phyloP scores from a whole-genome alignment of 2,888 invertebrate species.

The Pandemis corylana region DNA sequence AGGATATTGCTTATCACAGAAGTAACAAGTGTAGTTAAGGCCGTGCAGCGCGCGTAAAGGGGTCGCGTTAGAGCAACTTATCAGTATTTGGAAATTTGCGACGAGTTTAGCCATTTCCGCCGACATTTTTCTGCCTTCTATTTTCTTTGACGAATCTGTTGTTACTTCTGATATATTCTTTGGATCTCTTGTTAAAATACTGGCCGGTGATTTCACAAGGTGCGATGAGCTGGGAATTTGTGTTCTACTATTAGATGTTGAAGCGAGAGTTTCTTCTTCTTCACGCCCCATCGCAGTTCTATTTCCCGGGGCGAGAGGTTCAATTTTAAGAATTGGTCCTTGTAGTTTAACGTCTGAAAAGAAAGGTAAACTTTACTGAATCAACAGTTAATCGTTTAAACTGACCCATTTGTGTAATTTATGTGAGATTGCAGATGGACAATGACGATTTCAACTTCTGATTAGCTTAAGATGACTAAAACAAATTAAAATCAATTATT shows the following conservation, averaged over 20 bases:
- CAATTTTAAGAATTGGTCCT: not conserved
- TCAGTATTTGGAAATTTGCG: conserved; percentile 63
- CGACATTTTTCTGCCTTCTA: not conserved
- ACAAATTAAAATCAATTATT: too few relatives aligned
- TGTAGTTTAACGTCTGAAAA: not conserved
- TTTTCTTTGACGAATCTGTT: not conserved
- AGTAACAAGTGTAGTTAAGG: conserved; percentile 64
- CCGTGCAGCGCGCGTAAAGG: conserved; percentile 63
- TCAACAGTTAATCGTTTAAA: not conserved
- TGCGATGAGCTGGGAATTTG: not conserved
- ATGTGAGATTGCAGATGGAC: not conserved
- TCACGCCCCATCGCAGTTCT: not conserved
- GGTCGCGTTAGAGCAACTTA: conserved; percentile 51
- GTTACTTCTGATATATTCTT: not conserved
- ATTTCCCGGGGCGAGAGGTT: not conserved
- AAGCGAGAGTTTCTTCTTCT: not conserved
- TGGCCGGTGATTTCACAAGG: not conserved
- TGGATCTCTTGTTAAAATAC: not conserved
- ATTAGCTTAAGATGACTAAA: not conserved
- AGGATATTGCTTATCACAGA: conserved; percentile 63
- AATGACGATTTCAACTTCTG: not conserved
- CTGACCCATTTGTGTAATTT: not conserved
- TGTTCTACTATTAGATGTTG: not conserved
- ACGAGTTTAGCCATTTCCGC: conserved; percentile 50
- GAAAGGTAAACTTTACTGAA: not conserved